These are phyloP conservation scores for Pachliopta kotzebuea DNA, from an alignment of 2,888 invertebrate genomes.

Conservation along the genomic window DNA sequence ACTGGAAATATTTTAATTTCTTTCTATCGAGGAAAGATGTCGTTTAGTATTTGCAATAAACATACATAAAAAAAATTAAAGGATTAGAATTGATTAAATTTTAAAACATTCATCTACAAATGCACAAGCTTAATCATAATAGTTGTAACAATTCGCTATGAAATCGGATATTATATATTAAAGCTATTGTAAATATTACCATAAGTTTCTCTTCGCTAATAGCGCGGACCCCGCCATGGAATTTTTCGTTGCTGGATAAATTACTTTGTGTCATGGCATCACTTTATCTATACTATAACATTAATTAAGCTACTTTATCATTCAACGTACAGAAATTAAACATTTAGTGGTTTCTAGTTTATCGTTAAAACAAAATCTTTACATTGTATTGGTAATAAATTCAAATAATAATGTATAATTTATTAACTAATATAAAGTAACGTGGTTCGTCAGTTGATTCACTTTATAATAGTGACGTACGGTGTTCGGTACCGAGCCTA, in stretches of 20 bases:
- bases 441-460: slow-evolving; percentile 27
- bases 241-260: slow-evolving; percentile 55
- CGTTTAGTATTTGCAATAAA: too few relatives aligned
- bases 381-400: slow-evolving; percentile 27
- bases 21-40: too few relatives aligned
- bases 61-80: too few relatives aligned
- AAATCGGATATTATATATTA: neutral
- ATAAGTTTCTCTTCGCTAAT: slow-evolving; percentile 73
- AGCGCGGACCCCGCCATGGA: slow-evolving; percentile 57
- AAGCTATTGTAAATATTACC: slow-evolving; percentile 42
- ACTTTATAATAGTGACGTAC: slow-evolving; percentile 41
- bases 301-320: slow-evolving; percentile 30
- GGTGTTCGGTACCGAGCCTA: slow-evolving; percentile 45
- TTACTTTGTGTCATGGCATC: slow-evolving; percentile 72
- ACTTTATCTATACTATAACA: slow-evolving; percentile 35
- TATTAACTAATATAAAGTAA: slow-evolving; percentile 17
- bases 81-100: too few relatives aligned
- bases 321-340: slow-evolving; percentile 20
- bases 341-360: neutral
- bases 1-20: too few relatives aligned
- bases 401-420: slow-evolving; percentile 26
- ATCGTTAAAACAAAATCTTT: neutral
- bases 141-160: too few relatives aligned
- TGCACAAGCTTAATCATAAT: too few relatives aligned
- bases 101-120: too few relatives aligned